Evolutionary conservation across 2,888 invertebrate genomes (phyloP).

Genomic region (Nomada goodeniana): DNA sequence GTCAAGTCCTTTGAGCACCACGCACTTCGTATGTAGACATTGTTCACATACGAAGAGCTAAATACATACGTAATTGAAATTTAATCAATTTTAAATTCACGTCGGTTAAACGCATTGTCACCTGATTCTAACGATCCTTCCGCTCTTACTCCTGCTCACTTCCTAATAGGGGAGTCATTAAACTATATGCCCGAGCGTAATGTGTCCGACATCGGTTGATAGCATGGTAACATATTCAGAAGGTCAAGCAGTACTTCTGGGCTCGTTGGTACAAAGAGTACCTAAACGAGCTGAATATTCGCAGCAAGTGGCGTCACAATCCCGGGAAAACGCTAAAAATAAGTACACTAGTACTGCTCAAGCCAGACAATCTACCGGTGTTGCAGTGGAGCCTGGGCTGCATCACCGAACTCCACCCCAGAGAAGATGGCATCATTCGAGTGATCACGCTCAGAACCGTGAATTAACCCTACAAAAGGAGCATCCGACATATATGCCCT

Average conservation of each 20-base stretch:
- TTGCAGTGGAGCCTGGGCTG: not conserved
- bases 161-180: conserved; percentile 1
- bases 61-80: conserved; percentile 2
- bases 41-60: not conserved
- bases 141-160: not conserved
- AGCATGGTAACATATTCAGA: not conserved
- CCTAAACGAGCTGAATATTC: not conserved
- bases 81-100: conserved; percentile 15
- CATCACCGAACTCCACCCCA: not conserved
- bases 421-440: not conserved
- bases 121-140: conserved; percentile 11
- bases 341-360: not conserved
- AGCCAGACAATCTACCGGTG: not conserved
- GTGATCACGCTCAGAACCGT: not conserved
- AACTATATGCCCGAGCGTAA: not conserved
- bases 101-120: not conserved
- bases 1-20: not conserved
- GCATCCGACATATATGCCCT: not conserved
- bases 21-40: not conserved
- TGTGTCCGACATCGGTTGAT: not conserved
- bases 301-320: not conserved
- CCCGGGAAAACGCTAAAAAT: not conserved
- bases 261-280: too few species aligned
- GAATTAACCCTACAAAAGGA: not conserved
- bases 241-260: conserved; percentile 16